phyloP scores from a whole-genome alignment of 2,888 invertebrate genomes.

The Zygogramma bicolorata region DNA sequence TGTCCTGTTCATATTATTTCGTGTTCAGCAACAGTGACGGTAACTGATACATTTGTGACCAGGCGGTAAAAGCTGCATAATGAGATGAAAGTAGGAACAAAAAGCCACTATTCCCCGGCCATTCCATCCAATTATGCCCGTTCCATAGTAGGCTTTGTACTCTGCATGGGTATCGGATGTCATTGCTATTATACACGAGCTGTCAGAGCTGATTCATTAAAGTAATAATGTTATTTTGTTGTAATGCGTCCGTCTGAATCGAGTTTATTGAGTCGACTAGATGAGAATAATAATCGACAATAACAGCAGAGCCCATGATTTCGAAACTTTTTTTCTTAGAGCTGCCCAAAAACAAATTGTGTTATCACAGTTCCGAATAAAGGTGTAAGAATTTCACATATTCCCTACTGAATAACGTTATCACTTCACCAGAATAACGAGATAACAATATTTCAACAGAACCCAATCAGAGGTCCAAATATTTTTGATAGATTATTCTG shows the following conservation, averaged over 20 bases:
- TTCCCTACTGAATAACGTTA: no score
- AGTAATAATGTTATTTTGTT: not conserved
- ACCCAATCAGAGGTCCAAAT: no score
- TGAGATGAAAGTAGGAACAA: conserved; percentile 54
- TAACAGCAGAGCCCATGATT: no score
- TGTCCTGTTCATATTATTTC: not conserved
- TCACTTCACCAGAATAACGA: no score
- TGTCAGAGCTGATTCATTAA: not conserved
- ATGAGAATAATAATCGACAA: no score
- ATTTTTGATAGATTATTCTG: no score
- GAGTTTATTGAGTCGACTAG: not conserved
- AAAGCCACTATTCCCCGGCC: conserved; percentile 49
- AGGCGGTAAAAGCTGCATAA: conserved; percentile 53
- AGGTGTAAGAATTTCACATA: no score
- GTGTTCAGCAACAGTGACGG: conserved; percentile 44
- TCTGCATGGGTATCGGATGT: not conserved
- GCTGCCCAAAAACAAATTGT: no score
- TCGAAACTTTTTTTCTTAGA: no score
- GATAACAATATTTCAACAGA: no score
- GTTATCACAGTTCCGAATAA: no score
- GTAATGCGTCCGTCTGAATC: not conserved
- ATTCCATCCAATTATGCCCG: conserved; percentile 50
- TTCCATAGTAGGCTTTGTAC: not conserved
- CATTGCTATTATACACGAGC: not conserved
- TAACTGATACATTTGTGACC: conserved; percentile 56